Evolutionary conservation across 2,888 invertebrate species (phyloP).

Genomic region (Ctenicera cuprea): DNA sequence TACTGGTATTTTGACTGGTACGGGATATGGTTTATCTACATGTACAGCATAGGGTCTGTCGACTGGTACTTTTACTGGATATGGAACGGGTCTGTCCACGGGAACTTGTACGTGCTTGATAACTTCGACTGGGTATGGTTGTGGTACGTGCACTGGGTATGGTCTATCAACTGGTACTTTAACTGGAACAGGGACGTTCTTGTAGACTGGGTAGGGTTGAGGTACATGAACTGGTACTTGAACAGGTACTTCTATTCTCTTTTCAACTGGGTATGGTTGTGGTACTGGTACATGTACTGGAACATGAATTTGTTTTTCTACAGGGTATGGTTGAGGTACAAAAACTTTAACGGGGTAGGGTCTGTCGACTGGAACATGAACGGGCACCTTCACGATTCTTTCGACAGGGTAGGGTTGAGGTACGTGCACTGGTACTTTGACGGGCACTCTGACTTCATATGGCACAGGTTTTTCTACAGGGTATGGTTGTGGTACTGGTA

Average conservation of each 20-base stretch:
- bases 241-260: constrained; percentile 83
- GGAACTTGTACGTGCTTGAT: constrained; percentile 82
- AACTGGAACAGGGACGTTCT: constrained; percentile 82
- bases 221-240: constrained; percentile 86
- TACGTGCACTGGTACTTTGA: constrained; percentile 86
- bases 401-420: constrained; percentile 87
- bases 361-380: constrained; percentile 83
- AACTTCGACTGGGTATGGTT: constrained; percentile 81
- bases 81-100: constrained; percentile 81
- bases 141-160: constrained; percentile 81
- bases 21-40: constrained; percentile 79
- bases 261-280: constrained; percentile 86
- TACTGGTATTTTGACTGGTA: constrained; percentile 79
- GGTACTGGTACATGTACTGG: constrained; percentile 75
- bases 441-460: constrained; percentile 84
- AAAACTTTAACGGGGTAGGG: constrained; percentile 87
- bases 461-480: constrained; percentile 85
- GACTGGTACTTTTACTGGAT: constrained; percentile 78
- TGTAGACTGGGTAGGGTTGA: constrained; percentile 83
- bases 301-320: constrained; percentile 85
- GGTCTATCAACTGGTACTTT: constrained; percentile 83
- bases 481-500: constrained; percentile 79
- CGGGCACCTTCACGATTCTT: constrained; percentile 83
- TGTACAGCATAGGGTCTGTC: constrained; percentile 76
- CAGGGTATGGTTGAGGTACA: constrained; percentile 88